Base-by-base conservation (phyloP, 2,888 invertebrate genomes). In the Ichneumon xanthorius region DNA sequence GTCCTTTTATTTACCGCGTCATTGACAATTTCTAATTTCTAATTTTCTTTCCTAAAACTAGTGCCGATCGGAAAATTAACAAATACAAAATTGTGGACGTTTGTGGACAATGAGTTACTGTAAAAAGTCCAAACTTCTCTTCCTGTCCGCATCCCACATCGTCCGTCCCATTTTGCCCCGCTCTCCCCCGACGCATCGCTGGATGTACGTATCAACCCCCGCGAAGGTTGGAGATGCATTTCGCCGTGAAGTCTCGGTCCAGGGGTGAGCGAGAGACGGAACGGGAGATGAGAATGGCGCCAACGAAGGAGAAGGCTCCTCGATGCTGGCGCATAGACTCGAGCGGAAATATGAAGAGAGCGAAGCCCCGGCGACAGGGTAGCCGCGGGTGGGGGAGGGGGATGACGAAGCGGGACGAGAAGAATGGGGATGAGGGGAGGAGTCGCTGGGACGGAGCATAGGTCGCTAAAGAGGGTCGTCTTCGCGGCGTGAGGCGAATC, bases 231-330 rank as follows among this genome's bases (percentile, higher is more conserved):
- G 65, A 63, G 71, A 85, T 53, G 63, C 80, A 80, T 72, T 82
- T 80, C 63, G 72, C 9, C 72, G 61, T 37, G 78, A 82, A 73
- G 65, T 81, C 70, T 79, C 72, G 22, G 40, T 75, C 48, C 58
- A 58, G 79, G 50, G 48, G 84, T 45, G 79, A 85, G 86, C 84
- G 80, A 78, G 81, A 86, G 80, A 55, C 37, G 58, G 80, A 80
- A 88, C 88, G 85, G 87, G 86, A 88, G 88, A 88, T 87, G 86
- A 55, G 67, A 80, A 67, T 55, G 73, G 55, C 73, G 65, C 65
- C 67, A 26, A 26, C 53, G 65, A 45, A 63, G 50, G 40, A 48
- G 50, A 45, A 63, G 50, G 58, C 58, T 81, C 58, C n/a, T n/a
- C 19, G 48, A 61, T n/a, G 58, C 37, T 72, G 22, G 63, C 45